Conservation (phyloP, 2,113 vertebrate genomes). For the Tragelaphus strepsiceros region DNA sequence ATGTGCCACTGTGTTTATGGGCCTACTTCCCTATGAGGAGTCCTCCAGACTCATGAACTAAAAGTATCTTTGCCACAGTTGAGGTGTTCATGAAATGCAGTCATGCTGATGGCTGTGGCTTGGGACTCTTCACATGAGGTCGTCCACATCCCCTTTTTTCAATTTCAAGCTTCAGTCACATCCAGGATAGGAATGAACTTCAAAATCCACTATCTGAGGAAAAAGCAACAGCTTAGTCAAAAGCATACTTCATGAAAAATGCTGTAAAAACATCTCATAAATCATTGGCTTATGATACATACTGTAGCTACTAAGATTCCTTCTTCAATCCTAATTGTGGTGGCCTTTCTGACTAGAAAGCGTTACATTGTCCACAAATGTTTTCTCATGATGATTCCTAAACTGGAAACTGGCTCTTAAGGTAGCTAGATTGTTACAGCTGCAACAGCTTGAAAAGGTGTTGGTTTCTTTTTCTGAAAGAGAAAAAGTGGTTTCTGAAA, state of each 20-base stretch:
- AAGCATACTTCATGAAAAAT: not conserved
- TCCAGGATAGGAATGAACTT: not conserved
- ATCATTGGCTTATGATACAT: not conserved
- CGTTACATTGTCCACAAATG: not conserved
- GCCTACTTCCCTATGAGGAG: not conserved
- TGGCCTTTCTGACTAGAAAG: not conserved
- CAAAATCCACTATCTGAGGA: not conserved
- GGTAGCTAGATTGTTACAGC: not conserved
- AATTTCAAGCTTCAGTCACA: not conserved
- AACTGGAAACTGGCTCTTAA: not conserved
- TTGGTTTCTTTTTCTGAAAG: not conserved
- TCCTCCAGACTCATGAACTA: not conserved
- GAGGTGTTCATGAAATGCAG: not conserved
- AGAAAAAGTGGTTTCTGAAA: not conserved
- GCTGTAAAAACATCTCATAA: not conserved
- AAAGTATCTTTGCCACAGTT: not conserved
- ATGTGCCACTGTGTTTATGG: not conserved
- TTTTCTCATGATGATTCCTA: not conserved
- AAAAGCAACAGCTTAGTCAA: not conserved
- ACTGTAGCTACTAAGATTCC: not conserved
- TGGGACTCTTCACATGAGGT: rapidly evolving
- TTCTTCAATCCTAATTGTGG: not conserved
- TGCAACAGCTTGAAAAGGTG: not conserved
- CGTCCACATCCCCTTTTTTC: too few species aligned
- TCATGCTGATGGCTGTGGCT: not conserved